Evolutionary conservation across 2,888 invertebrate genomes (phyloP).

Genomic region (Sminthurides aquaticus): DNA sequence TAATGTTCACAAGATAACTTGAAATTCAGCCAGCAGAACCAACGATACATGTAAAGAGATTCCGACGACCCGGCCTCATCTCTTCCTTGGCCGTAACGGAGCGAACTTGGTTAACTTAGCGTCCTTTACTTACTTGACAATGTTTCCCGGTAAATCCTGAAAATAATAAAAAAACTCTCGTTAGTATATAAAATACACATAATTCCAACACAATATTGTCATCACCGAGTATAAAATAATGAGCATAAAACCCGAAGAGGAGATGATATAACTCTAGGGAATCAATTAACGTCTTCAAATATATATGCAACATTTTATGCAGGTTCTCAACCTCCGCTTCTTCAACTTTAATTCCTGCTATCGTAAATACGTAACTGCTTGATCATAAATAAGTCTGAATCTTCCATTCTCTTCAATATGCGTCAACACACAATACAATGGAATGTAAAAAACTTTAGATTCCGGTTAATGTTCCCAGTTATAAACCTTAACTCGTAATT

Average conservation of each 20-base stretch:
- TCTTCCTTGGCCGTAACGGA: neutral
- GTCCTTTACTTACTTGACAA: constrained; percentile 64
- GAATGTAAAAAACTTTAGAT: neutral
- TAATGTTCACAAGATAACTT: neutral
- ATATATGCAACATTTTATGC: neutral
- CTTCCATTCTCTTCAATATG: too few species aligned
- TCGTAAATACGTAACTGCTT: too few species aligned
- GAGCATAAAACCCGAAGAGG: neutral
- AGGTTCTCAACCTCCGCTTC: neutral
- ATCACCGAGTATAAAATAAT: neutral
- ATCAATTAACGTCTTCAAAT: too few species aligned
- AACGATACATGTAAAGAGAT: too few species aligned
- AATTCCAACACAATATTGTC: neutral
- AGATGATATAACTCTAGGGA: too few species aligned
- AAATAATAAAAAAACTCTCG: constrained; percentile 43
- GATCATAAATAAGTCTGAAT: neutral
- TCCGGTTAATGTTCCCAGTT: neutral
- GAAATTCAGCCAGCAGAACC: too few species aligned
- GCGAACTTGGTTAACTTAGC: too few species aligned
- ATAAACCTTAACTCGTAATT: neutral
- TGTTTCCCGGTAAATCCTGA: constrained; percentile 74
- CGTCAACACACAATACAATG: neutral
- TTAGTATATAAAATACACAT: neutral
- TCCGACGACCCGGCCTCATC: neutral
- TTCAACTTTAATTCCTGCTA: too few species aligned